Percentiles rank a stretch among this genome's conserved stretches.
phyloP scores from a whole-genome alignment of 2,888 invertebrate species.

The Andrena haemorrhoa region DNA sequence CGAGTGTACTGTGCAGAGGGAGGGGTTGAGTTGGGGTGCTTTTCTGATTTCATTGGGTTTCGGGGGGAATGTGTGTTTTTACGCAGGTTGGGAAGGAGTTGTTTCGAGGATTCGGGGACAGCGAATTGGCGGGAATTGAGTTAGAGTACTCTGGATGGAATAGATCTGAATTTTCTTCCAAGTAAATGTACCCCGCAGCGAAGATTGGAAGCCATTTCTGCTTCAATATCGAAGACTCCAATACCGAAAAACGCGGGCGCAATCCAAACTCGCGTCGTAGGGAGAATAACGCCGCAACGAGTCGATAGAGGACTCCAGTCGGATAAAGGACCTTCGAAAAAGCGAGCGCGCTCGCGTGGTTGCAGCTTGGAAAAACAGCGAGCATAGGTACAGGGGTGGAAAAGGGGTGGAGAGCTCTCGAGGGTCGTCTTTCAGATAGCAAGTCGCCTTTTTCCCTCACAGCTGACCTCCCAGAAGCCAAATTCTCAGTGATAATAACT shows the following conservation, averaged over 20 bases:
- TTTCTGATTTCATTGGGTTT: too few species aligned
- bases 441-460: conserved; percentile 32
- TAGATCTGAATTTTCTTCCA: too few species aligned
- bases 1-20: background rate
- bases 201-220: too few species aligned
- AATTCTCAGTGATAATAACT: conserved; percentile 72
- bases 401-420: conserved; percentile 36
- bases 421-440: conserved; percentile 70
- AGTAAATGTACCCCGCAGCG: too few species aligned
- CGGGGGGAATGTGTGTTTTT: too few species aligned
- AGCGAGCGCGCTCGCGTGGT: conserved; percentile 50
- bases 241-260: too few species aligned
- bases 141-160: too few species aligned
- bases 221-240: too few species aligned
- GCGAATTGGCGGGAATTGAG: too few species aligned
- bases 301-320: conserved; percentile 67
- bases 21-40: too few species aligned
- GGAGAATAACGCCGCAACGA: conserved; percentile 46
- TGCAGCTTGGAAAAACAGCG: conserved; percentile 34
- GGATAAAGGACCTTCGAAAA: conserved; percentile 61
- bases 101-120: too few species aligned
- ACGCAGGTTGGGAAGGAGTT: too few species aligned
- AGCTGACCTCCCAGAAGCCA: conserved; percentile 62
- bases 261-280: background rate
- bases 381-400: background rate